phyloP scores from a whole-genome alignment of 2,888 invertebrate species.

The Dysmachus trigonus region DNA sequence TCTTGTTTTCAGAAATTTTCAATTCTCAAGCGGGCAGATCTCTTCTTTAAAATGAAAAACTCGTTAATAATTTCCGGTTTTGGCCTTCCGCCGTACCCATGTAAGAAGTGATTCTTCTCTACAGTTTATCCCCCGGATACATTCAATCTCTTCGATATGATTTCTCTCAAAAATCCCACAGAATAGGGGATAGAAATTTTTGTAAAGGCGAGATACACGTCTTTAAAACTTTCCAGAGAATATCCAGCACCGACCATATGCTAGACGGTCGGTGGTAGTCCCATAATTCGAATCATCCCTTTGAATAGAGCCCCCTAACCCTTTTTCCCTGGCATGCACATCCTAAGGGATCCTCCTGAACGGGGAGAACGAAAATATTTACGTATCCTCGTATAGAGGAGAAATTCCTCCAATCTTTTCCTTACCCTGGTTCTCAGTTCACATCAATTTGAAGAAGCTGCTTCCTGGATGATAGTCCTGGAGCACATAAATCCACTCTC shows the following conservation, averaged over 20 bases:
- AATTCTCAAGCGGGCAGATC: not conserved
- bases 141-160: not conserved
- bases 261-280: not conserved
- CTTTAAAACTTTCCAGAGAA: not conserved
- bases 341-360: not conserved
- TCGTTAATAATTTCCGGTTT: not conserved
- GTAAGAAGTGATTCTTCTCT: not conserved
- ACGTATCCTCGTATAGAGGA: not conserved
- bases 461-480: not conserved
- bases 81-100: not conserved
- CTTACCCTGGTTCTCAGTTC: not conserved
- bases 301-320: not conserved
- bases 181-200: not conserved
- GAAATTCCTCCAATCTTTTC: not conserved
- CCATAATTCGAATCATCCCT: not conserved
- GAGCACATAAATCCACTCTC: not conserved
- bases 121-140: not conserved
- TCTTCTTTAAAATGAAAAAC: not conserved
- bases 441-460: slow-evolving; percentile 7
- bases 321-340: not conserved
- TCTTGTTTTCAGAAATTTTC: not conserved
- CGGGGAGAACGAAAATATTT: not conserved
- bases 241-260: not conserved
- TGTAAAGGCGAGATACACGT: not conserved
- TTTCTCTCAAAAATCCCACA: not conserved